Evolutionary conservation across 2,113 vertebrate species (phyloP), one percentile per base, ranked within the genome.

Genomic region (Pygoscelis adeliae): DNA sequence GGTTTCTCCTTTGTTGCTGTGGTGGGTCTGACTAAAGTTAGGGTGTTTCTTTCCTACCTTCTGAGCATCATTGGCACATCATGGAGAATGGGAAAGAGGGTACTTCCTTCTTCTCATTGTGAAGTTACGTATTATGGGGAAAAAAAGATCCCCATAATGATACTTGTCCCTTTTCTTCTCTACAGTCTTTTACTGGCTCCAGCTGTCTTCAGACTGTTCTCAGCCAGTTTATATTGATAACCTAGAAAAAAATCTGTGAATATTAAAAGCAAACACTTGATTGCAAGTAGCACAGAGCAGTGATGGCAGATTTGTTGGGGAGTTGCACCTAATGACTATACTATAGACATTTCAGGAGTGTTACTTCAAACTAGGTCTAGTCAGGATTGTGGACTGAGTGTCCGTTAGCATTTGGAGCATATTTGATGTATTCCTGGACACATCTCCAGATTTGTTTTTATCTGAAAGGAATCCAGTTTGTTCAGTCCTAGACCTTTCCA

Each of bases 81-180:
- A 34, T 5, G 15, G 29, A 61, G 10, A 61, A 15, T 2, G 22
- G 8, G 14, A 40, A n/a, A 66, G 8, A 67, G 20, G 8, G 6
- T 36, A 23, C 15, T 5, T 49, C 10, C 10, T 8, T 69, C 6
- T 2, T 58, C 9, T 49, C 5, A 1, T 10, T 44, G 25, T 21
- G 8, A 58, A 40, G 1, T 42, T 72, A 27, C 0, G 0, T 20
- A 17, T 53, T 61, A n/a, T 53, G 5, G 6, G 10, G 2, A 6
- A 11, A 42, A 56, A 29, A 69, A 2, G 6, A 42, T 15, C 0
- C 3, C 4, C 9, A 4, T 26, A 10, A 25, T 53, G 6, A 2
- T 34, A 12, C 11, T 47, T n/a, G 8, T 17, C 15, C 22, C 5
- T 67, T 50, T 55, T n/a, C 30, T 63, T 80, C 34, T 61, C 20